Evolutionary conservation across 2,888 invertebrate genomes (phyloP), one percentile per base, ranked within the genome.

Genomic region (Protophormia terraenovae): DNA sequence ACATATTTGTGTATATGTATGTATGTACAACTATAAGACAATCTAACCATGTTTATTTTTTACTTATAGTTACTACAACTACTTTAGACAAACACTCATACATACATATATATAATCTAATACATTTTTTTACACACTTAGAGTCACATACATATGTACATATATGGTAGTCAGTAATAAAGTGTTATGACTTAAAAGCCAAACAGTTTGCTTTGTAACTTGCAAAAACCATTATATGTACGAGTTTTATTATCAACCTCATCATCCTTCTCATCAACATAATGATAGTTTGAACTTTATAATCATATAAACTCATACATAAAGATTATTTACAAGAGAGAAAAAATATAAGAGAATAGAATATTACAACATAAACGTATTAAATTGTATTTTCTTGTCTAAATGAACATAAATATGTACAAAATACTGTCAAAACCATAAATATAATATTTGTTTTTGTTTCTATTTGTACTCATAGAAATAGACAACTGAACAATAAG

Each of bases 361-460:
- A 35, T 19, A 10, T 38, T 35, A 22, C 32, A 38, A 62, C 38
- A 62, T 22, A 12, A 14, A 55, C n/a, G 4, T 27, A 27, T 27
- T 27, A 27, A n/a, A n/a, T n/a, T 55, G 27, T 55, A 27, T 27
- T 27, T 55, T 3, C 12, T 24, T 55, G 27, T 27, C 2, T 10
- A 3, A 10, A 1, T 32, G 10, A 75, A 62, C 24, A 24, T n/a
- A 50, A n/a, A n/a, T n/a, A n/a, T n/a, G n/a, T n/a, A n/a, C n/a
- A n/a, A 50, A 75, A 75, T 29, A 32, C 73, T 75, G 73, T 75
- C 62, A 75, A 75, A 75, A 75, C 32, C 73, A 75, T 50, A 75
- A 75, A 24, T 47, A 3, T 35, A 24, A 24, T 27, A n/a, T 29
- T 7, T 12, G 4, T 19, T 60, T 19, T 12, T 12, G 12, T 12